Base-by-base conservation (phyloP, 2,888 invertebrate species). In the Barypeithes pellucidus region DNA sequence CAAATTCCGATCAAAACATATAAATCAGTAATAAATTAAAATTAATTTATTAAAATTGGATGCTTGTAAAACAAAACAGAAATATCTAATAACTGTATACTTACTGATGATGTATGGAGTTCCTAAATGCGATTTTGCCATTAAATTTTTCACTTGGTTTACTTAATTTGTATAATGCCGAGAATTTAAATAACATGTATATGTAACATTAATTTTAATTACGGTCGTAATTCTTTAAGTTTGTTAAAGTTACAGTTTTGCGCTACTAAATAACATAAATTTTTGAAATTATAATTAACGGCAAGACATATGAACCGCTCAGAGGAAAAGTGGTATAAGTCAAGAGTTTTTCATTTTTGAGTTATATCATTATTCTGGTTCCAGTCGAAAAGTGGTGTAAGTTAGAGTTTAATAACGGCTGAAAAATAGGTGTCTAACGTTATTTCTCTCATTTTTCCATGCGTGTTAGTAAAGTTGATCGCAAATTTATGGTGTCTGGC, bases 31-130 rank as follows among this genome's bases (percentile, higher is more conserved):
- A 20, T 36, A 22, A 36, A 59, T 72, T 67, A 71, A 63, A 75
- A 67, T 18, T 67, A 71, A 75, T 75, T 75, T 75, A 75, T 75
- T 75, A 63, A 75, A 75, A 75, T 71, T 47, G 63, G 59, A 50
- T 67, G 62, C 62, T 75, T 75, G 75, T 75, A 67, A 75, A 75
- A 75, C 75, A 71, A 75, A 67, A 57, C 59, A 63, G 75, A 70
- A 74, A 66, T 67, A 72, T 72, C 67, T 67, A 67, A 33, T 62
- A 52, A 68, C 60, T 50, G 68, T 68, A 47, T 36, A 29, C 39
- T 22, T 60, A 43, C 47, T 14, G 29, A 33, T 72, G 72, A 72
- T 72, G 62, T 67, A 72, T 67, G 67, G 67, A 18, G 50, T 54
- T 50, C 22, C 33, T 36, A 45, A 67, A 62, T 72, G 72, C 72